Evolutionary conservation across 2,797 vertebrate genomes (phyloP), one percentile per base, ranked within the genome.

Genomic region (Tragelaphus oryx): DNA sequence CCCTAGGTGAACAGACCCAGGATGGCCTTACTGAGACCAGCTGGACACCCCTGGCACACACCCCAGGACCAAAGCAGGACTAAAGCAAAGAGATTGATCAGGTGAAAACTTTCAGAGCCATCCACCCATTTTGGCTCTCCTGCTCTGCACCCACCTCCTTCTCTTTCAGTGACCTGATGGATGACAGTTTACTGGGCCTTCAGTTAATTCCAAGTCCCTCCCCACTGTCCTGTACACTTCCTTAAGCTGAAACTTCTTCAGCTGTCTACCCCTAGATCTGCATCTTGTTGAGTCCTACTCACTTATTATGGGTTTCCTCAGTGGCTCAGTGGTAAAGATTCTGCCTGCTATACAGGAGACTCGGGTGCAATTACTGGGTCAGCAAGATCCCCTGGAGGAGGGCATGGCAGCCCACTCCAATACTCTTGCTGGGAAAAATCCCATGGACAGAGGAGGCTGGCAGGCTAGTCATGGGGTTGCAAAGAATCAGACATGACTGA

Each of bases 401-500:
- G 37, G 68, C 37, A 13, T 74, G 37, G 37, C 37, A 74, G 37
- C 22, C 37, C 68, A 7, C 68, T 41, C 68, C 22, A 41, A 22
- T 41, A 41, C 41, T 41, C 22, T 68, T 68, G 18, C 65, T 0
- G 18, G 65, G 33, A 68, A 68, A 37, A 37, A 41, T 26, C 68
- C 37, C 20, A 24, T 71, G 65, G 65, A 68, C 65, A 44, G 68
- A 44, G 37, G 68, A 74, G 37, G 11, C 37, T 44, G 22, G 37
- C 1, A 0, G 68, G 37, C 22, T 74, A 74, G 68, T 30, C 37
- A n/a, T 4, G 6, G 37, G 37, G 24, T 0, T 44, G 68, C 68
- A 44, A 22, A 68, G 37, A 74, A 37, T 71, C 37, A 26, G 68
- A 41, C 3, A 8, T 44, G 37, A 44, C 22, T 44, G 68, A 71